Evolutionary conservation across 2,888 invertebrate genomes (phyloP), one percentile per base, ranked within the genome.

Genomic region (Peribatodes rhomboidaria): DNA sequence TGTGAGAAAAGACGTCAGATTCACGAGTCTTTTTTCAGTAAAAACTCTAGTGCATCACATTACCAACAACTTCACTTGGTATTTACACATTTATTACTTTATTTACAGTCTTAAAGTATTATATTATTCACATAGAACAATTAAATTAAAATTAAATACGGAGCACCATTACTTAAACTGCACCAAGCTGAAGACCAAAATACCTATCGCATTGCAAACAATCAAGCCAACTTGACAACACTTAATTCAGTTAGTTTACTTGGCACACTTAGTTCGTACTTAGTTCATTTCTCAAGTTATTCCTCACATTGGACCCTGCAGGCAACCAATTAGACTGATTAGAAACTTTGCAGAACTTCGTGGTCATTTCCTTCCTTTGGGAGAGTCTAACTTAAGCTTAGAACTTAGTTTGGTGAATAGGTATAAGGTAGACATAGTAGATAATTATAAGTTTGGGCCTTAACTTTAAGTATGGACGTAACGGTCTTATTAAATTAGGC

Each of bases 241-340:
- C 1, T 46, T 46, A 13, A 42, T 16, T 33, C 42, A 57, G 37
- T 52, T 57, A 57, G 56, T 56, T 50, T 14, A 52, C 57, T 63
- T 47, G 53, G 58, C 22, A 37, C 42, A 57, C 44, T 52, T 52
- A 57, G 56, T 56, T 50, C 46, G 16, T 14, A 52, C 57, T 63
- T 53, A 58, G 58, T 42, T 59, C 22, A 44, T 39, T 63, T 9
- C 16, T 11, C 35, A 49, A 64, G 42, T 49, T 58, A 42, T 49
- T 37, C 33, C 39, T 53, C 46, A 39, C 59, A 55, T 47, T n/a
- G 55, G 46, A 14, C 27, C 35, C 41, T 31, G 57, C 27, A 55
- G 64, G 42, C 57, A 27, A 18, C 37, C 41, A 49, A 65, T 64
- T 64, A 64, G 33, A 42, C 54, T 55, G 54, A 64, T 59, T 64